A percentile compares a stretch with the other conserved stretches of the same genome.
phyloP scores from a whole-genome alignment of 2,797 vertebrate genomes.

The Acanthurus lineatus region DNA sequence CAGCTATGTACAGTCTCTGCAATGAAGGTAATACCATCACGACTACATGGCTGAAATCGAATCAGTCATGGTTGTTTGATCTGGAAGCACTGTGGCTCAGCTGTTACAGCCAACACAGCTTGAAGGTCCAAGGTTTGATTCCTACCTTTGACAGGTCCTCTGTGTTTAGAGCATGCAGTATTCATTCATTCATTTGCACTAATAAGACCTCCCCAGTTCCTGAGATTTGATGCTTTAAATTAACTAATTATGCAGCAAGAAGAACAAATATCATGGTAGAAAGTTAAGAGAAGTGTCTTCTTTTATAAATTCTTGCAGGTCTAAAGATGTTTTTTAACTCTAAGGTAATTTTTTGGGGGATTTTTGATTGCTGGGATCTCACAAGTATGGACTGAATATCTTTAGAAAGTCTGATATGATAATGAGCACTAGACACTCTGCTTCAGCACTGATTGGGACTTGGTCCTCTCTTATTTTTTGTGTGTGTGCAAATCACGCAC shows the following conservation, averaged over 20 bases:
- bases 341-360: background rate
- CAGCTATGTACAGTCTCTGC: background rate
- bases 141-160: no score
- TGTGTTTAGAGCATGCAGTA: no score
- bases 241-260: background rate
- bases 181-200: background rate
- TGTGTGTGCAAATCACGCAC: background rate
- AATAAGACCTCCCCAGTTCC: background rate
- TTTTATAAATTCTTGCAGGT: conserved; percentile 19
- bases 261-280: background rate
- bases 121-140: no score
- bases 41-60: background rate
- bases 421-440: conserved; percentile 7
- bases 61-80: background rate
- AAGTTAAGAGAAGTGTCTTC: background rate
- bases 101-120: no score
- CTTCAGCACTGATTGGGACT: conserved; percentile 10
- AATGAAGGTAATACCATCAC: background rate
- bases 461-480: background rate
- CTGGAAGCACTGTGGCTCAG: no score
- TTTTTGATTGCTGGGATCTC: conserved; percentile 3
- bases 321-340: background rate
- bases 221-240: background rate
- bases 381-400: conserved; percentile 5
- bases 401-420: conserved; percentile 38